These are phyloP conservation scores for Schizaphis graminum DNA, from an alignment of 2,888 invertebrate species.

Conservation along the genomic window DNA sequence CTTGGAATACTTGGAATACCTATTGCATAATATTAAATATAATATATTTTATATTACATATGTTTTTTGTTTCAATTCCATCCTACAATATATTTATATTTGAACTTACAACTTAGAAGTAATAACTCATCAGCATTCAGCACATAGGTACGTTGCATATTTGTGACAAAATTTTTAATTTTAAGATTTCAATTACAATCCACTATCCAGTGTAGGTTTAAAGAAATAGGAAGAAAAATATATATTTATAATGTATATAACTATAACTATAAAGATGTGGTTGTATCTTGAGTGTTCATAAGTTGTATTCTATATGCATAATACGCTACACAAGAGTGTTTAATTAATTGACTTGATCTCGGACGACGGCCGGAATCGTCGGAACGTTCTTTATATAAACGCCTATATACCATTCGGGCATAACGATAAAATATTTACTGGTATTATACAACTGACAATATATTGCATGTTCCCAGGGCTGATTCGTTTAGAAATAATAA, in stretches of 20 bases:
- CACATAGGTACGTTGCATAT: background rate
- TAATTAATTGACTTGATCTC: constrained; percentile 52
- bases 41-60: background rate
- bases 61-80: background rate
- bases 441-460: background rate
- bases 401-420: constrained; percentile 16
- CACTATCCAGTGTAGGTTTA: background rate
- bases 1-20: constrained; percentile 22
- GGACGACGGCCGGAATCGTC: constrained; percentile 9
- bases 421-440: constrained; percentile 28
- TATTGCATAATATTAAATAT: background rate
- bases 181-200: background rate
- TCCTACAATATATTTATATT: background rate
- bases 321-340: constrained; percentile 29
- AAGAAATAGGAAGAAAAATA: background rate
- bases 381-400: background rate
- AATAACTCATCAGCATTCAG: background rate
- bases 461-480: constrained; percentile 32
- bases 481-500: constrained; percentile 7
- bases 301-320: background rate
- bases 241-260: background rate
- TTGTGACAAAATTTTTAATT: constrained; percentile 12
- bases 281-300: background rate
- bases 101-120: background rate
- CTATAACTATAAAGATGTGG: background rate